Base-by-base conservation (phyloP, 2,113 vertebrate species). In the Neogale vison region DNA sequence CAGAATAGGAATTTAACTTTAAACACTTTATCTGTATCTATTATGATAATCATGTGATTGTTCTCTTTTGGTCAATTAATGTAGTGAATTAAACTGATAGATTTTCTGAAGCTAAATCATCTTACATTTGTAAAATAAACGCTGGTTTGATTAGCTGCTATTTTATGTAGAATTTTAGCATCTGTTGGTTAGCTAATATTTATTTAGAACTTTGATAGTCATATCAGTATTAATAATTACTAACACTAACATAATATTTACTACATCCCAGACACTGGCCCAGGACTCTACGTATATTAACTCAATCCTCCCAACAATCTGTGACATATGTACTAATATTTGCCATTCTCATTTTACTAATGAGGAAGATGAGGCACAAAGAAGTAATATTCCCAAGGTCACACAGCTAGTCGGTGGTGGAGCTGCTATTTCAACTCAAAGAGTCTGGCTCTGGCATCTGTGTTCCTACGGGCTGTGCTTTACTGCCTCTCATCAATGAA, bases 11-110 rank as follows among this genome's bases (percentile, higher is more conserved):
- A 50, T 71, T 93, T 71, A 69, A 61, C 2, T 79, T 93, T 80
- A 72, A 69, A 71, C 13, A 31, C 7, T 85, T 94, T 80, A 86
- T 76, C 63, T 79, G 15, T 3, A 9, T 63, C 42, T 52, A n/a
- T 77, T 88, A 55, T 18, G 13, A 63, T 63, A 72, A 72, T 84
- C 34, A 42, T 74, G 29, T 11, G 29, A 77, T 71, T 17, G 74
- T 84, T 93, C 36, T 94, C 47, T 88, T 89, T 92, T 76, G 4
- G 67, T 61, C 50, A 92, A 71, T 72, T 67, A 92, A 80, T 67
- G 7, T 72, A 85, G 23, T 57, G 29, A 42, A 67, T 57, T 83
- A 29, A 92, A 47, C 31, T 72, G 45, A 52, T 92, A 94, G 45
- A 80, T 47, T 92, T 83, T 88, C 57, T 67, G 67, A 47, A 42